Conservation (phyloP, 2,888 invertebrate species). For the Andricus quercusramuli region DNA sequence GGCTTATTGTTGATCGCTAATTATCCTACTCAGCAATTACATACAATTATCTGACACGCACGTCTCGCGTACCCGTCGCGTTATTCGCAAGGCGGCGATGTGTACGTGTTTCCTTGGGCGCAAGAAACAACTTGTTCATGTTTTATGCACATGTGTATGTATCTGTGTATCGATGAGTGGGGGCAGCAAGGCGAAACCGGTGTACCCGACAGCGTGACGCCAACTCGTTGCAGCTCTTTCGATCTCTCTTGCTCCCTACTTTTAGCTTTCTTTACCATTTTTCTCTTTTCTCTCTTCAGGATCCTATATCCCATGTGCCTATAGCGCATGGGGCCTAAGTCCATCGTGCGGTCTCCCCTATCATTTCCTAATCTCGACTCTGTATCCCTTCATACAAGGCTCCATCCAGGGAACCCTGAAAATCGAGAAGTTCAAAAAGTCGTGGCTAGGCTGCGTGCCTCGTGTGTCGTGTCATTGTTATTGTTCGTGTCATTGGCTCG, state of each 20-base stretch:
- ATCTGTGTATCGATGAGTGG: slow-evolving; percentile 51
- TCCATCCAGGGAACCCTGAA: neutral
- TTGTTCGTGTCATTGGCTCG: neutral
- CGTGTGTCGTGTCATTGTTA: neutral
- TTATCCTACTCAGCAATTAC: slow-evolving; percentile 75
- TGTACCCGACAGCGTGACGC: slow-evolving; percentile 78
- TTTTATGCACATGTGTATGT: neutral
- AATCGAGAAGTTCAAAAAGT: neutral
- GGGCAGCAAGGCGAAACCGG: slow-evolving; percentile 74
- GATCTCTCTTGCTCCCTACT: slow-evolving; percentile 30
- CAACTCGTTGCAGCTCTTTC: slow-evolving; percentile 63
- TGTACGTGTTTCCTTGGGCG: slow-evolving; percentile 27
- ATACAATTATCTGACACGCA: slow-evolving; percentile 75
- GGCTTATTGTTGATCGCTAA: slow-evolving; percentile 77
- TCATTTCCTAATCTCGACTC: slow-evolving; percentile 32
- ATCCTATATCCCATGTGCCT: neutral
- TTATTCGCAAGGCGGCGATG: slow-evolving; percentile 57
- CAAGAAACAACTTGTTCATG: neutral
- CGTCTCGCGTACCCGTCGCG: slow-evolving; percentile 56
- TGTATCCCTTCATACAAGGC: slow-evolving; percentile 4
- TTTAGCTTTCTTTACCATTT: slow-evolving; percentile 39
- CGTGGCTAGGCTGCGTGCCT: neutral
- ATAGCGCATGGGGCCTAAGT: neutral
- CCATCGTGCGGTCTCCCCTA: neutral
- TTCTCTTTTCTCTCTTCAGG: neutral